Base-by-base conservation (phyloP, 2,797 vertebrate species). In the Pachyuromys duprasi region DNA sequence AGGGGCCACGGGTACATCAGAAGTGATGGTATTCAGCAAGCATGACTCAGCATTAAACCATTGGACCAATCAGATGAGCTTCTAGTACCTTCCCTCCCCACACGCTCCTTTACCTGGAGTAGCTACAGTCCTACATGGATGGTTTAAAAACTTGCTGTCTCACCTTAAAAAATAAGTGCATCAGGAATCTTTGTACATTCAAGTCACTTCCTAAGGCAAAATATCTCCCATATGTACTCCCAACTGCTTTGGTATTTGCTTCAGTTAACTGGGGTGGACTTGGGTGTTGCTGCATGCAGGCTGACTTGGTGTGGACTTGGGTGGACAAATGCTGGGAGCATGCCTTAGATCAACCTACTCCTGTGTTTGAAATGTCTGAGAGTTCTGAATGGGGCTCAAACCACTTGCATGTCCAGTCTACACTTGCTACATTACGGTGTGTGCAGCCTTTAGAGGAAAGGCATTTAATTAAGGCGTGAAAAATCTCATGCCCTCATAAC, bases 181-280 rank as follows among this genome's bases (percentile, higher is more conserved):
- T 98, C 98, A 98, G 98, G 98, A 98, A 98, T 98, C 98, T 99
- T 99, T 99, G 98, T 99, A 99, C 99, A 99, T 99, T 99, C 99
- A 99, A 98, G 98, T 99, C 98, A 98, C 98, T 98, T 99, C 98
- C 99, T 99, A 99, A 99, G 99, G 99, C 98, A 99, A 98, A 98
- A 97, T 98, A 97, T 98, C 99, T 99, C 98, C 98, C 97, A 14
- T 97, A 96, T 98, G 97, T 98, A 98, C 97, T 99, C 98, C 98
- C 95, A 39, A 98, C 98, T 65, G 98, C 99, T 99, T 99, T 99
- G 99, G 99, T 99, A 98, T 99, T 98, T 98, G 98, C 98, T 99
- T 99, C 97, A 98, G 98, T 98, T 98, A 97, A 98, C 96, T 4
- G 11, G 98, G 98, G 98, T 98, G 97, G 98, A 98, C 96, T 92